These are phyloP conservation scores for Asarcornis scutulata DNA, from an alignment of 2,113 vertebrate genomes.

Conservation along the genomic window DNA sequence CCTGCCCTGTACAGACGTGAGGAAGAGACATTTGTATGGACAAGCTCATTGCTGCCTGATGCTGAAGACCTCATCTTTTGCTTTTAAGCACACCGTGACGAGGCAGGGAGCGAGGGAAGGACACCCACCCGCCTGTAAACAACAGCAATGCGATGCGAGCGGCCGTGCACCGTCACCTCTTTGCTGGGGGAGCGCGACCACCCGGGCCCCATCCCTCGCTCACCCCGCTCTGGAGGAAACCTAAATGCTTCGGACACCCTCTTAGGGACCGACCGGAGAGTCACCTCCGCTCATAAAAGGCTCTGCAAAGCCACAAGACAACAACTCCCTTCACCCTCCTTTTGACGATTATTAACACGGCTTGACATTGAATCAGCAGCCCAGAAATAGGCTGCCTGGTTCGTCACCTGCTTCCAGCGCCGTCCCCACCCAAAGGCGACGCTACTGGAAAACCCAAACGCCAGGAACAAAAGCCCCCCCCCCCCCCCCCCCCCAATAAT, in stretches of 20 bases:
- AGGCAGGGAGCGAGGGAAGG: not conserved
- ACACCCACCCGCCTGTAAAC: too few relatives aligned
- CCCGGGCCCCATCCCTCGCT: not conserved
- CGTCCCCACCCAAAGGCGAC: slow-evolving; percentile 35
- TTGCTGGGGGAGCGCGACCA: not conserved
- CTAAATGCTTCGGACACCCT: slow-evolving; percentile 7
- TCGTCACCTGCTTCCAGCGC: slow-evolving; percentile 8
- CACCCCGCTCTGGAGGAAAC: slow-evolving; percentile 37
- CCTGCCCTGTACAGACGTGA: not conserved
- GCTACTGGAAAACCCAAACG: slow-evolving; percentile 7
- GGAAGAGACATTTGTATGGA: not conserved
- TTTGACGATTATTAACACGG: slow-evolving; percentile 16
- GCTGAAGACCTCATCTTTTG: not conserved
- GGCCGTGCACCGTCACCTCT: not conserved
- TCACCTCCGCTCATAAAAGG: slow-evolving; percentile 58
- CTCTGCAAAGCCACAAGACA: slow-evolving; percentile 36
- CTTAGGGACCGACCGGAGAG: slow-evolving; percentile 48
- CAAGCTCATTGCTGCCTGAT: not conserved
- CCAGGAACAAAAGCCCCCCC: slow-evolving; percentile 7
- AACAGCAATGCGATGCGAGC: not conserved
- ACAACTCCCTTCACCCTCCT: slow-evolving; percentile 36
- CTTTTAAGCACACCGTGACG: not conserved
- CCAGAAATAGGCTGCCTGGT: not conserved
- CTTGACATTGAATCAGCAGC: slow-evolving; percentile 23
- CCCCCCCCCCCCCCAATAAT: not conserved